Base-by-base conservation (phyloP, 2,888 invertebrate genomes). In the Napeogenes sylphis region DNA sequence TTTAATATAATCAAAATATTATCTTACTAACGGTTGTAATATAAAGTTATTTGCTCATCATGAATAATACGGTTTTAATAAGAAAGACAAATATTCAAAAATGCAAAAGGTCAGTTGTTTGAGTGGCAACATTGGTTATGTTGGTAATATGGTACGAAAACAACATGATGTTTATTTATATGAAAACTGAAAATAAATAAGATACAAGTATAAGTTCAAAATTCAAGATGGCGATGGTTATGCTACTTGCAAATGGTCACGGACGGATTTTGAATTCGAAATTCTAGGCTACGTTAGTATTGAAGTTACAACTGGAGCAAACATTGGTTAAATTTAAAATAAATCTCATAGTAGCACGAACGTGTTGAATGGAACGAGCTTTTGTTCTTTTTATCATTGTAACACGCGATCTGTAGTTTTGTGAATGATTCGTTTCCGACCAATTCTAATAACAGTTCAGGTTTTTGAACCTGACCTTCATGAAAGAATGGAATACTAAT, bases 81-180 rank as follows among this genome's bases (percentile, higher is more conserved):
- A 35, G 6, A 35, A 60, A 55, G 55, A 45, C 4, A 56, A 59
- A 51, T 53, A 47, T 58, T 53, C 42, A 46, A 45, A 47, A 59
- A 45, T 58, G 38, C 38, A 38, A 21, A 35, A 35, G 35, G 10
- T 10, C 42, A 12, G 12, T 21, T 21, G 21, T 21, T 21, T 1
- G 21, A 1, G 21, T 1, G 21, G 21, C 21, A 21, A 21, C 42
- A 42, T 42, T n/a, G n/a, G n/a, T n/a, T n/a, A n/a, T n/a, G n/a
- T n/a, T n/a, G n/a, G n/a, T n/a, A 10, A 10, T 42, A 3, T 10
- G 5, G 10, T 42, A 42, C 42, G 42, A 42, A 42, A 42, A 42
- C 12, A 42, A 42, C 10, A 42, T 42, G 8, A 42, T 10, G 12
- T 42, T 42, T 42, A 42, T 42, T 42, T 42, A 10, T 42, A 10